A percentile compares a stretch with the other conserved stretches of the same genome.
phyloP scores from a whole-genome alignment of 2,888 invertebrate genomes.

The Rhingia campestris region DNA sequence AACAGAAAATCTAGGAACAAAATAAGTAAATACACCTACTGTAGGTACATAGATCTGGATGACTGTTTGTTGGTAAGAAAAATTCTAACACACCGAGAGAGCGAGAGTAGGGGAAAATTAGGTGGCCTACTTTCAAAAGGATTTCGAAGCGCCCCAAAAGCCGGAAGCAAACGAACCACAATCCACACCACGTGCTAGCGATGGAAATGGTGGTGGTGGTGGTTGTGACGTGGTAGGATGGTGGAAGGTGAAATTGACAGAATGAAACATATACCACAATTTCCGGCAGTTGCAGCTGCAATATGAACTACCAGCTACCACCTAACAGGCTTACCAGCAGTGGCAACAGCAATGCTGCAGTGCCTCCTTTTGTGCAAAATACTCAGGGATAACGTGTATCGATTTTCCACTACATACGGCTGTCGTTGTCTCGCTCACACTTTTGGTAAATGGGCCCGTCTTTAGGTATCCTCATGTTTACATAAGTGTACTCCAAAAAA shows the following conservation, averaged over 20 bases:
- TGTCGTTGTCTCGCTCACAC: neutral
- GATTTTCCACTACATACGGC: constrained; percentile 59
- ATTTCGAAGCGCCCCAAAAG: constrained; percentile 63
- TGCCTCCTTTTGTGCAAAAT: constrained; percentile 58
- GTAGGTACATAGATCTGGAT: constrained; percentile 34
- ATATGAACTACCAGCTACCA: neutral
- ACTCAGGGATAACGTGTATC: constrained; percentile 68
- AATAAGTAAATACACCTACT: constrained; percentile 21
- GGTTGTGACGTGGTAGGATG: neutral
- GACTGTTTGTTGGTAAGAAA: constrained; percentile 20
- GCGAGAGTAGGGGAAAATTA: constrained; percentile 56
- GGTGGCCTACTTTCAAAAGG: constrained; percentile 68
- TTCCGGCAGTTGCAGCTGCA: constrained; percentile 62
- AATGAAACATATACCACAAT: constrained; percentile 60
- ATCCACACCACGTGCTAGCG: constrained; percentile 47
- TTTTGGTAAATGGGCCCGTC: constrained; percentile 32
- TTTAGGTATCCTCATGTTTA: constrained; percentile 57
- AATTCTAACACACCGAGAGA: constrained; percentile 1
- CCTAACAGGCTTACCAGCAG: constrained; percentile 3
- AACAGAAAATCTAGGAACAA: constrained; percentile 43
- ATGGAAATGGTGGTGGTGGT: no score
- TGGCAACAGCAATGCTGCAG: constrained; percentile 54
- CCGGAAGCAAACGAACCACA: constrained; percentile 65
- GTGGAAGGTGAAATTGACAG: constrained; percentile 8
- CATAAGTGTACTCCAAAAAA: constrained; percentile 62